These are phyloP conservation scores for Morpho helenor DNA, from an alignment of 2,888 invertebrate genomes.

Conservation along the genomic window DNA sequence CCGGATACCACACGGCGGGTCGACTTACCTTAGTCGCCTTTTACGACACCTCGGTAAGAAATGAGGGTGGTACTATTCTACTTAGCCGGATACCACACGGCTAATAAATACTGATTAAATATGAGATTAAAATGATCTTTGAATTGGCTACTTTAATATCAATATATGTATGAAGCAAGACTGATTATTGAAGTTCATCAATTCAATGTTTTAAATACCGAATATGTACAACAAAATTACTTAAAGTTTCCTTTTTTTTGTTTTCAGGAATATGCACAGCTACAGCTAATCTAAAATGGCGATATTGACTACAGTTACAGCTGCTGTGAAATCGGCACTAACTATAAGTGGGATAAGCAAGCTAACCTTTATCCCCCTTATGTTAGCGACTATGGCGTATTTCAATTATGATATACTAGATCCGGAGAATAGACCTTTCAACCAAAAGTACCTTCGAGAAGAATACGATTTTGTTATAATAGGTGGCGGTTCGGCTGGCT, in stretches of 20 bases:
- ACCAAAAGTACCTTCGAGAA: slow-evolving; percentile 80
- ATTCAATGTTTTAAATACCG: no score
- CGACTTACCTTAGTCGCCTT: no score
- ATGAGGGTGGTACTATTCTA: no score
- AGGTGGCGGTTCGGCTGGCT: slow-evolving; percentile 91
- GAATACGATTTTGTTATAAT: slow-evolving; percentile 91
- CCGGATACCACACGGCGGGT: no score
- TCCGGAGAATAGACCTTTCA: slow-evolving; percentile 89
- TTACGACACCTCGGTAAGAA: no score
- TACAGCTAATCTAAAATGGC: slow-evolving; percentile 49
- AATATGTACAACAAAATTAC: no score
- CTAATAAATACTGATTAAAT: no score
- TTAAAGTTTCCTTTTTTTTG: neutral
- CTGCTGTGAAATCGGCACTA: slow-evolving; percentile 85
- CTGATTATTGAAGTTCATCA: no score
- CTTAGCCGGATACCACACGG: no score
- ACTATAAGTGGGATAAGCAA: slow-evolving; percentile 85
- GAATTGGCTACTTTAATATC: no score
- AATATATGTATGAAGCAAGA: no score
- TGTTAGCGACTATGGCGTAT: slow-evolving; percentile 87
- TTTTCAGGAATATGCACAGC: slow-evolving; percentile 23
- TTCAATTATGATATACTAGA: slow-evolving; percentile 92
- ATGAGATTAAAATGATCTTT: no score
- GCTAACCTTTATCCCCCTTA: slow-evolving; percentile 85
- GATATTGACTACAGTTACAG: slow-evolving; percentile 71